Conservation (phyloP, 2,888 invertebrate species). For the Spilarctia lutea region DNA sequence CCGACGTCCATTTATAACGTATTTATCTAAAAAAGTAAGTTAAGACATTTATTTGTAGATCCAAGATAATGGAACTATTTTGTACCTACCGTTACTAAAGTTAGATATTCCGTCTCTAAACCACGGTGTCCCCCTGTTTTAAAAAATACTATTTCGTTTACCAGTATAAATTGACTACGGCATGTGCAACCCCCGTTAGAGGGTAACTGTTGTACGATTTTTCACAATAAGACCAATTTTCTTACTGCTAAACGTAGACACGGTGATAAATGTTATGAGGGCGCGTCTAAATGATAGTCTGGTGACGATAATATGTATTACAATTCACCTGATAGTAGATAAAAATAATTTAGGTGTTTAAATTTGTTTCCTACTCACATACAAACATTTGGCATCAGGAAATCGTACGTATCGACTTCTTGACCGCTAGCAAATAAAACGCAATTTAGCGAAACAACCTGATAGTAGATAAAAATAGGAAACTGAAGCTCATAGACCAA, state of each 20-base stretch:
- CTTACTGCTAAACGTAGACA: not conserved
- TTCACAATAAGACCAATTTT: slow-evolving; percentile 50
- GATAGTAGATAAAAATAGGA: no score
- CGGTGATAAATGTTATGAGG: slow-evolving; percentile 10
- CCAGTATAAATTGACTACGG: slow-evolving; percentile 64
- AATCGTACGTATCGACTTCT: slow-evolving; percentile 87
- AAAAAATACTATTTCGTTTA: slow-evolving; percentile 59
- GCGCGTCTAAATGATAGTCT: not conserved
- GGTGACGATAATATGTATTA: not conserved
- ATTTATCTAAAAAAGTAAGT: not conserved
- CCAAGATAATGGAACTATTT: slow-evolving; percentile 64
- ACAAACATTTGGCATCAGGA: slow-evolving; percentile 94
- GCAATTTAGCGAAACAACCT: slow-evolving; percentile 56
- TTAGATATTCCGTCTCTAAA: slow-evolving; percentile 59
- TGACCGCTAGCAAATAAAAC: slow-evolving; percentile 54
- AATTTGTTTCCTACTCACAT: slow-evolving; percentile 87
- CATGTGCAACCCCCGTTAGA: slow-evolving; percentile 23
- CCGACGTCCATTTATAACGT: no score
- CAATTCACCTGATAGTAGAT: not conserved
- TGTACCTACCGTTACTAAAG: slow-evolving; percentile 62
- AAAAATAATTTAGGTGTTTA: not conserved
- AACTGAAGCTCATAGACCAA: no score
- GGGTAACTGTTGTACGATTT: slow-evolving; percentile 33
- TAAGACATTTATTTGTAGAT: not conserved
- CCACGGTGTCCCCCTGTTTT: slow-evolving; percentile 58